These are phyloP conservation scores for Ornithorhynchus anatinus DNA, from an alignment of 2,113 vertebrate genomes.

Conservation along the genomic window DNA sequence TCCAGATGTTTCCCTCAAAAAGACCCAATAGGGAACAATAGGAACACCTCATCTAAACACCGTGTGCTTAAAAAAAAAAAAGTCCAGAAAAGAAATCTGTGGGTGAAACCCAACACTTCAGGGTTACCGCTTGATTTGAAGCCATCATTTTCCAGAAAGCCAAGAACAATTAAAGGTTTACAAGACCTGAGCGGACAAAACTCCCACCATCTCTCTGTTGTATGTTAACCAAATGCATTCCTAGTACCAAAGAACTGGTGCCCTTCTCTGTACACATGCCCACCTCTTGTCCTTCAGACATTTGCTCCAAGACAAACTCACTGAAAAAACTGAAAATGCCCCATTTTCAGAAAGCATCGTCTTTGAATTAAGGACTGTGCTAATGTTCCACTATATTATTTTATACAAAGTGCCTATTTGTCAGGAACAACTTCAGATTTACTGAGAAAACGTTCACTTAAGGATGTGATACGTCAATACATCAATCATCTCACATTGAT, in stretches of 20 bases:
- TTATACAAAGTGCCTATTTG: background rate
- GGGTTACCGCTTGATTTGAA: rapidly evolving
- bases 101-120: slow-evolving; percentile 15
- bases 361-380: background rate
- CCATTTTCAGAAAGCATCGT: rapidly evolving
- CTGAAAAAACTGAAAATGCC: too few species aligned
- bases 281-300: background rate
- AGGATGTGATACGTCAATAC: background rate
- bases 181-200: background rate
- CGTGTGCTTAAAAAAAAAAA: too few species aligned
- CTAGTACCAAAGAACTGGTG: too few species aligned
- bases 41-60: too few species aligned
- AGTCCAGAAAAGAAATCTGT: too few species aligned
- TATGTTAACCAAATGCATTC: too few species aligned
- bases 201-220: background rate
- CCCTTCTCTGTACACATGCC: rapidly evolving
- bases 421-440: slow-evolving; percentile 7
- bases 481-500: background rate
- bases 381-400: rapidly evolving
- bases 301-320: too few species aligned
- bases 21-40: background rate
- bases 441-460: rapidly evolving
- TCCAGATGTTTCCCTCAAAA: slow-evolving; percentile 41
- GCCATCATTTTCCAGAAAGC: slow-evolving; percentile 18
- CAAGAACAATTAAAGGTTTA: background rate